phyloP scores from a whole-genome alignment of 2,888 invertebrate species.

The Melangyna quadrimaculata region DNA sequence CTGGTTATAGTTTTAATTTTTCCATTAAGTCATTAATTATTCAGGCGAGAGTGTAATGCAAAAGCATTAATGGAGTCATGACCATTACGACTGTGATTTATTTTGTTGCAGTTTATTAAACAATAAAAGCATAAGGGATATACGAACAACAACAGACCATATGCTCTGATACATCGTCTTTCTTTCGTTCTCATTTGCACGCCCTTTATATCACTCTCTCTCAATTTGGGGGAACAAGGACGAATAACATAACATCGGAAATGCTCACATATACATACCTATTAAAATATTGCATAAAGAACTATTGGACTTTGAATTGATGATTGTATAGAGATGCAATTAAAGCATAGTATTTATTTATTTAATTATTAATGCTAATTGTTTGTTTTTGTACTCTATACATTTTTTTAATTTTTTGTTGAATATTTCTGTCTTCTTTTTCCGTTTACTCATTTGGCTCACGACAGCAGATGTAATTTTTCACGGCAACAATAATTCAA shows the following conservation, averaged over 20 bases:
- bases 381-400: slow-evolving; percentile 44
- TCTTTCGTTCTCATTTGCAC: background rate
- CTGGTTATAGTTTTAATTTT: slow-evolving; percentile 62
- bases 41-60: slow-evolving; percentile 65
- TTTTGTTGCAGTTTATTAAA: slow-evolving; percentile 71
- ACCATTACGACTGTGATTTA: slow-evolving; percentile 70
- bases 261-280: slow-evolving; percentile 14
- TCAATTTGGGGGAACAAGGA: background rate
- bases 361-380: slow-evolving; percentile 70
- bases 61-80: slow-evolving; percentile 70
- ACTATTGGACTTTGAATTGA: slow-evolving; percentile 67
- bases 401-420: background rate
- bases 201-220: background rate
- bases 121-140: slow-evolving; percentile 46
- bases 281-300: slow-evolving; percentile 26
- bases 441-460: background rate
- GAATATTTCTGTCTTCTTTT: background rate
- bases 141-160: background rate
- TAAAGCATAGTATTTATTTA: slow-evolving; percentile 58
- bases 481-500: slow-evolving; percentile 56
- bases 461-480: slow-evolving; percentile 50
- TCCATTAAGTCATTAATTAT: slow-evolving; percentile 71
- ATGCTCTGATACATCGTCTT: background rate
- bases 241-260: slow-evolving; percentile 18
- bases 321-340: slow-evolving; percentile 64